Evolutionary conservation across 2,888 invertebrate genomes (phyloP).

Genomic region (Drepana falcataria): DNA sequence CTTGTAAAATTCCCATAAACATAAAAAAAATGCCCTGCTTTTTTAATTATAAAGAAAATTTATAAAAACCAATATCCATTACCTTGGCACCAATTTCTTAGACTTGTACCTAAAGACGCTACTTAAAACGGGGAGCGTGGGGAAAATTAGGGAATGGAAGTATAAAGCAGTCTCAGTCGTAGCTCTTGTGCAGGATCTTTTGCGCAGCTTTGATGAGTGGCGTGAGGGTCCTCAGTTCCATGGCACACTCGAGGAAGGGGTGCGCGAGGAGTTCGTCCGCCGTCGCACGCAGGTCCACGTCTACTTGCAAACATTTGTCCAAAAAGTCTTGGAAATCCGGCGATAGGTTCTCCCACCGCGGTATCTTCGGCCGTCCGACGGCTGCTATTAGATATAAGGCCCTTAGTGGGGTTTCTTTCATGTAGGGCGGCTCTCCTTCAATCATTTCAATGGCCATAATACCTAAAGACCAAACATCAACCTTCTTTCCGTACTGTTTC

Average conservation of each 20-base stretch:
- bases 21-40: conserved; percentile 16
- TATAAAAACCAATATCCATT: conserved; percentile 12
- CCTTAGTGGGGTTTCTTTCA: conserved; percentile 94
- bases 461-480: conserved; percentile 97
- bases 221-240: conserved; percentile 88
- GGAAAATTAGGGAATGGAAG: conserved; percentile 41
- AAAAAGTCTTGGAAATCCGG: conserved; percentile 88
- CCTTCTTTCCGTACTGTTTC: conserved; percentile 95
- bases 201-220: conserved; percentile 96
- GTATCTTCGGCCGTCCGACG: conserved; percentile 94
- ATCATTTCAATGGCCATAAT: conserved; percentile 98
- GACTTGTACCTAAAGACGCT: conserved; percentile 43
- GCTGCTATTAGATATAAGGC: conserved; percentile 97
- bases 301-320: conserved; percentile 92
- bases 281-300: conserved; percentile 87
- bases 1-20: conserved; percentile 10
- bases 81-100: conserved; percentile 47
- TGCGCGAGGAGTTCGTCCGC: conserved; percentile 89
- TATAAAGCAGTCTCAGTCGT: conserved; percentile 53
- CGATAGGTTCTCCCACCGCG: conserved; percentile 88
- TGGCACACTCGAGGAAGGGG: conserved; percentile 87
- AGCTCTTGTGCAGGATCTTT: conserved; percentile 85
- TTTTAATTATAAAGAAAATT: conserved; percentile 6
- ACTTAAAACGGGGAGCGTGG: conserved; percentile 43
- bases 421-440: conserved; percentile 97